A percentile compares a stretch with the other conserved stretches of the same genome.
phyloP scores from a whole-genome alignment of 2,113 vertebrate species.

The Maccullochella peelii region DNA sequence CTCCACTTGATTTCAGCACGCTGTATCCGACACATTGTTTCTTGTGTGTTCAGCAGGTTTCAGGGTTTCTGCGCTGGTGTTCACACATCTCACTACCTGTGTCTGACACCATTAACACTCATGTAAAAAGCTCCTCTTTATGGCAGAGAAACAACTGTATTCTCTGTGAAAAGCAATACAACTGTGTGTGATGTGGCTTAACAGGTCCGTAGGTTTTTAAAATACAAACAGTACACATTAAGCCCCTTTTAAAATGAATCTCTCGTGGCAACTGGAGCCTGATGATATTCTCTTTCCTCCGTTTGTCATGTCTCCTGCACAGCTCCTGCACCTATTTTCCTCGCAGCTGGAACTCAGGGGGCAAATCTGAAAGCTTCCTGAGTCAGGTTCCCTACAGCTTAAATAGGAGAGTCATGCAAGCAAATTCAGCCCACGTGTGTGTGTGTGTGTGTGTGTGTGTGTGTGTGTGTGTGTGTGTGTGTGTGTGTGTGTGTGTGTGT shows the following conservation, averaged over 20 bases:
- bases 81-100: constrained; percentile 15
- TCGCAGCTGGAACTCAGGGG: constrained; percentile 59
- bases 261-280: constrained; percentile 35
- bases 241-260: constrained; percentile 30
- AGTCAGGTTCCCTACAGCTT: constrained; percentile 57
- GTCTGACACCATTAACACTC: constrained; percentile 32
- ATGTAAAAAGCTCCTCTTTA: constrained; percentile 4
- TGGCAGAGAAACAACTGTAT: constrained; percentile 7
- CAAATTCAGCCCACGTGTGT: constrained; percentile 39
- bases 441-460: constrained; percentile 9
- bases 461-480: constrained; percentile 15
- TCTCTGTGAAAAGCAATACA: constrained; percentile 40
- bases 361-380: constrained; percentile 64
- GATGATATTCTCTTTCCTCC: constrained; percentile 49
- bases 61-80: constrained; percentile 15
- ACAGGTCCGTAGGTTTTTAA: constrained; percentile 24
- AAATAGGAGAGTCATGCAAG: constrained; percentile 56
- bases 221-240: constrained; percentile 36
- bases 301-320: constrained; percentile 44
- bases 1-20: constrained; percentile 2
- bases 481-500: neutral
- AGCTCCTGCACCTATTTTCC: constrained; percentile 60
- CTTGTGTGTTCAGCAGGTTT: constrained; percentile 39
- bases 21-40: constrained; percentile 3
- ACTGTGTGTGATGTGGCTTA: constrained; percentile 10